Evolutionary conservation across 1,140 invertebrate species (phyloP), one percentile per base, ranked within the genome.

Genomic region (Euschistus heros): DNA sequence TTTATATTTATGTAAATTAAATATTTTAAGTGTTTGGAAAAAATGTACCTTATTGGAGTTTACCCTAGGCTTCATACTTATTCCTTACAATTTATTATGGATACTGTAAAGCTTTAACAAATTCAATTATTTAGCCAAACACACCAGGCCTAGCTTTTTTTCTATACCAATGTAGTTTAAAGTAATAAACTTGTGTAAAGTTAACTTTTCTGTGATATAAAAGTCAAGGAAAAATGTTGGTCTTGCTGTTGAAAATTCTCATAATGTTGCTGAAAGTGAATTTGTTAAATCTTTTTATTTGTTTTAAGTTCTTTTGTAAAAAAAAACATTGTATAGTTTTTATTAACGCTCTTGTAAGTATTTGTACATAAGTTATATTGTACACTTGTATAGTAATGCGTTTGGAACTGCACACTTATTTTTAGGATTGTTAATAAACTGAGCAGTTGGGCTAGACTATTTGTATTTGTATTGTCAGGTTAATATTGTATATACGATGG

Each of bases 371-470:
- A 20, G 47, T 20, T 27, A 57, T 10, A 57, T 57, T 57, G 54
- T 57, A 57, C 54, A 57, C 54, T 24, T 57, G 54, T 57, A 57
- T 57, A 57, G 54, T 26, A 57, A 24, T 2, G 18, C 20, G 14
- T 57, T 57, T 57, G 24, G 33, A 37, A 57, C 24, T 57, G 54
- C 54, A 57, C 54, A 24, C 7, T 17, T 24, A 26, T 24, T 22
- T 52, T 57, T 57, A 57, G 54, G 54, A 57, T 24, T 57, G 54
- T 57, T 57, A 8, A 13, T 37, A 57, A 57, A 24, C 24, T 57
- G 18, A 57, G 24, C 24, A 57, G 54, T 57, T 57, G 24, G 54
- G 54, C 54, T 57, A 57, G 54, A 37, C 13, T 37, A 37, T 37
- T 37, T 37, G 33, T 37, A 57, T 57, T 17, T 24, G 24, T 50